Evolutionary conservation across 2,113 vertebrate species (phyloP).

Genomic region (Gymnogyps californianus): DNA sequence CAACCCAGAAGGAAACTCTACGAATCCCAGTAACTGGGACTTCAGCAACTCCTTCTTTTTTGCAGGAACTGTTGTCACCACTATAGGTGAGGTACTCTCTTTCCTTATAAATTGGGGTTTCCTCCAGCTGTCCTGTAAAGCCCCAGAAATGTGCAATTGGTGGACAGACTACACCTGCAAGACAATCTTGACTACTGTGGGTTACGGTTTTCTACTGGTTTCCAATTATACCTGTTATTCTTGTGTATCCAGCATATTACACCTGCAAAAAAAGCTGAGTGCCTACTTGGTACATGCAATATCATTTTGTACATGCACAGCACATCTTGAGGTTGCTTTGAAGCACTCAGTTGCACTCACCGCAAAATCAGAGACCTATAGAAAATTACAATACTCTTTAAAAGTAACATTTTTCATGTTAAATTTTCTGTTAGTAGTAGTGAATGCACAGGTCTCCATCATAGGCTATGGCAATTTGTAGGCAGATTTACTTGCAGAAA

Average conservation of each 20-base stretch:
- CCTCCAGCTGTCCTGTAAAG: not conserved
- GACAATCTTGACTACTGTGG: not conserved
- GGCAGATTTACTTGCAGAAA: not conserved
- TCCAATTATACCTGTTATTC: not conserved
- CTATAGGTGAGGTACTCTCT: slow-evolving; percentile 80
- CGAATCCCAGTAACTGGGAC: slow-evolving; percentile 94
- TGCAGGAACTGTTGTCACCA: slow-evolving; percentile 89
- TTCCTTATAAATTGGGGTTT: not conserved
- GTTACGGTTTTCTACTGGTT: not conserved
- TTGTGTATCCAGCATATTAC: not conserved
- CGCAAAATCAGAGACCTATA: not conserved
- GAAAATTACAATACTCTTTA: not conserved
- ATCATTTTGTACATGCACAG: not conserved
- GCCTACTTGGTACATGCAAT: not conserved
- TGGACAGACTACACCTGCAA: not conserved
- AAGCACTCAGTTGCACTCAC: not conserved
- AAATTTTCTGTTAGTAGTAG: not conserved
- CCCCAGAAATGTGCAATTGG: not conserved
- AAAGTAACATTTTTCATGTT: not conserved
- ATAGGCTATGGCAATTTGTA: not conserved
- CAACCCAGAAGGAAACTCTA: slow-evolving; percentile 90
- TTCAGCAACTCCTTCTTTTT: slow-evolving; percentile 94
- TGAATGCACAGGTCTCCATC: not conserved
- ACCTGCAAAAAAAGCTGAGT: not conserved
- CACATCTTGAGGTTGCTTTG: not conserved